Conservation (phyloP, 2,113 vertebrate species). For the Rhabdornis inornatus region DNA sequence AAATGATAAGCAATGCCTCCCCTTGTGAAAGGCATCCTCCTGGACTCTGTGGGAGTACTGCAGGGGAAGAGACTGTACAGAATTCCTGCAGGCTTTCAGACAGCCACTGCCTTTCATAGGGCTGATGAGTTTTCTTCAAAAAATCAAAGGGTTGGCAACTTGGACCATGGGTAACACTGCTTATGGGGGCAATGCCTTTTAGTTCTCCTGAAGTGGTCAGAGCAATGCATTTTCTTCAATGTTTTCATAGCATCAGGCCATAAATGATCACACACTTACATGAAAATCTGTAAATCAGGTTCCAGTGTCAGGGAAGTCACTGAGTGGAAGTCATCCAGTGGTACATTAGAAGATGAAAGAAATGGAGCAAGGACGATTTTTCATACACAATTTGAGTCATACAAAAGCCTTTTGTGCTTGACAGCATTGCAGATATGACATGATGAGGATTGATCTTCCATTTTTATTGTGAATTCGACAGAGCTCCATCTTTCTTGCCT, state of each 20-base stretch:
- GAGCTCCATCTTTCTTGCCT: not conserved
- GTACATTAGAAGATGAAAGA: not conserved
- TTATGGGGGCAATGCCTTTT: not conserved
- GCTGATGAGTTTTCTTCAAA: not conserved
- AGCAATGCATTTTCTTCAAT: not conserved
- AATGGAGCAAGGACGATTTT: not conserved
- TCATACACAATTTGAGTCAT: not conserved
- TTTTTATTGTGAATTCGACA: not conserved
- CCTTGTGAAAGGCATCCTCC: not conserved
- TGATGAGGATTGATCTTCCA: not conserved
- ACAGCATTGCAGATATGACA: not conserved
- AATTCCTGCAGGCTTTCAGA: not conserved
- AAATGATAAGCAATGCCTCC: not conserved
- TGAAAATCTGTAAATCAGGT: not conserved
- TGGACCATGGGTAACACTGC: not conserved
- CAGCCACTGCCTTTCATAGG: not conserved
- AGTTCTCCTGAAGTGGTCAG: not conserved
- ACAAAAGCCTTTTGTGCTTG: not conserved
- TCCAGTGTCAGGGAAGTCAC: not conserved
- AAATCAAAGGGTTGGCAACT: not conserved
- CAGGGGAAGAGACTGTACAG: not conserved
- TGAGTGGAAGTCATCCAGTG: not conserved
- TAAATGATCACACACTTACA: not conserved
- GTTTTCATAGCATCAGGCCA: not conserved
- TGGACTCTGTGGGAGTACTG: fast-evolving